Percentiles rank a stretch among this genome's conserved stretches.
These are phyloP conservation scores for Drosophila trapezifrons DNA, from an alignment of 1,140 invertebrate genomes.

Conservation along the genomic window DNA sequence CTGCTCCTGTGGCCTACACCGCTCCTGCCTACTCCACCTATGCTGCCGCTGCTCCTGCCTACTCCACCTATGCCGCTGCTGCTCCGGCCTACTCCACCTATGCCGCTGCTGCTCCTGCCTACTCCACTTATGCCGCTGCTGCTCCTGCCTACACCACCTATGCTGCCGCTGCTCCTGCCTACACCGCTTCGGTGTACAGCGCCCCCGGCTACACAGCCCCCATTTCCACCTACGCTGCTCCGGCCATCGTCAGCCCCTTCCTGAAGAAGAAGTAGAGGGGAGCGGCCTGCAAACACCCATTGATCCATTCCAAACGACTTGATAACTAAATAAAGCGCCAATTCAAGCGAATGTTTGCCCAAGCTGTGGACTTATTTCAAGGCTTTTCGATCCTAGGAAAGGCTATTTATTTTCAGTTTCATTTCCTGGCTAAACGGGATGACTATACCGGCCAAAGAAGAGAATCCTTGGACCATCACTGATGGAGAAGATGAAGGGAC, in stretches of 20 bases:
- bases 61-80: conserved; percentile 57
- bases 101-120: conserved; percentile 59
- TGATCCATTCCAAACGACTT: conserved; percentile 9
- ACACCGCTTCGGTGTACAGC: conserved; percentile 54
- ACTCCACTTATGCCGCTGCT: conserved; percentile 53
- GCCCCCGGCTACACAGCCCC: conserved; percentile 48
- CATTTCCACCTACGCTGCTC: conserved; percentile 59
- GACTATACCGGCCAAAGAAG: conserved; percentile 6
- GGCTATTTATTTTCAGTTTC: background rate
- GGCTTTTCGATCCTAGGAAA: background rate
- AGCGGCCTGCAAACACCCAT: background rate
- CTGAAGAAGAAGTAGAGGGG: conserved; percentile 73
- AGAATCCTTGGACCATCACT: background rate
- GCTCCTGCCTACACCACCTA: conserved; percentile 58
- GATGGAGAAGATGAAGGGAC: conserved; percentile 16
- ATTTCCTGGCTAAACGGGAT: background rate
- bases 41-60: conserved; percentile 42
- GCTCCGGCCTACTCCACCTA: conserved; percentile 65
- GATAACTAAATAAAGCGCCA: conserved; percentile 51
- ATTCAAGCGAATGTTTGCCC: conserved; percentile 11
- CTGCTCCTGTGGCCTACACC: conserved; percentile 59
- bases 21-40: conserved; percentile 47
- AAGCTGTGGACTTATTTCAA: background rate
- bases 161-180: conserved; percentile 60
- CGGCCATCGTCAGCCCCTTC: conserved; percentile 68